Base-by-base conservation (phyloP, 2,797 vertebrate genomes). In the Ctenopoma kingsleyae region DNA sequence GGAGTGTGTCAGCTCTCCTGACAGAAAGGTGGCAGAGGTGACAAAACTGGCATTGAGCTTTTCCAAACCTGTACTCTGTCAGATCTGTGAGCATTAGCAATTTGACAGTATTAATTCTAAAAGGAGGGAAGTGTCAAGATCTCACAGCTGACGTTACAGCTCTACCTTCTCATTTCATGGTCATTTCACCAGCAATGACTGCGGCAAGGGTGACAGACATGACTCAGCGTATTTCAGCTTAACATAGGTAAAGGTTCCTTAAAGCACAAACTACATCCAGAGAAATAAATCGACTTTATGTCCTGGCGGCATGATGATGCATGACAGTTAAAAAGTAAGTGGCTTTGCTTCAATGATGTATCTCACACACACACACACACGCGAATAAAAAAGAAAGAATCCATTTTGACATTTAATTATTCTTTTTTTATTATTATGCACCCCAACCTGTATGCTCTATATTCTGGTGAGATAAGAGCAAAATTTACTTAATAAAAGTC, bases 61-160 rank as follows among this genome's bases (percentile, higher is more conserved):
- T 20, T 46, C 41, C 60, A 74, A 41, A 51, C 20, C 19, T 20
- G 44, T 27, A 27, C 43, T 43, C 17, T 38, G 67, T 67, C 71
- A 62, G 61, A 60, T 80, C 67, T 43, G 62, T 64, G 54, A 47
- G 49, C 13, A 0, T 55, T 11, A 22, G 40, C 36, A 48, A 49
- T 57, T 41, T 67, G 50, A 49, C 20, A 44, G 53, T 20, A 50
- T 55, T 60, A 19, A 66, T 51, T 74, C 41, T 61, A 20, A 82
- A 72, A 59, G 20, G 36, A n/a, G 19, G 22, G 44, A 53, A 71
- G 74, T 79, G 69, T 79, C 76, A 73, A 38, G 60, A 59, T 72
- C 17, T 61, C 47, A 22, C 50, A 49, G 58, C 66, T 46, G 62
- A 70, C 47, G 62, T 62, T 61, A 49, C 38, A 67, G 46, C 53